phyloP scores from a whole-genome alignment of 1,140 invertebrate species.

The Drosophila serrata region DNA sequence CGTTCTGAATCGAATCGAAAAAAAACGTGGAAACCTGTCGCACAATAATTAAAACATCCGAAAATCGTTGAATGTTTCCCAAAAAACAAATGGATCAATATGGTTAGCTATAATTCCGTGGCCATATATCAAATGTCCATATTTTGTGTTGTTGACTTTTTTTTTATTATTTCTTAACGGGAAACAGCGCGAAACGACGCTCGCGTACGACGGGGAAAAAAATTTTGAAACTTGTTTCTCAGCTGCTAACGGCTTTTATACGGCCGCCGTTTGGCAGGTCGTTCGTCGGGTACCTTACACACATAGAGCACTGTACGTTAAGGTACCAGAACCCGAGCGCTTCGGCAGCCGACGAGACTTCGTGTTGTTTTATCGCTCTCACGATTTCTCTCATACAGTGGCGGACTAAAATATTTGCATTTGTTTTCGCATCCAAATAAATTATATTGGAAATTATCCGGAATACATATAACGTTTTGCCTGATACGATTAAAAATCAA shows the following conservation, averaged over 20 bases:
- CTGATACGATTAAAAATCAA: no score
- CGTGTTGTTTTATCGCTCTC: no score
- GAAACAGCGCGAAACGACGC: constrained; percentile 13
- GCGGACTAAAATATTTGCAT: no score
- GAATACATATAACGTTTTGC: no score
- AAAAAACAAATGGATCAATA: constrained; percentile 28
- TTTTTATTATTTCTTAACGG: constrained; percentile 9
- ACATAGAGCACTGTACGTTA: no score
- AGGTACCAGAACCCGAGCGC: constrained; percentile 1
- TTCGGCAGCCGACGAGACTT: constrained; percentile 2
- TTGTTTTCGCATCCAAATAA: no score
- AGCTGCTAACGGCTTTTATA: constrained; percentile 4
- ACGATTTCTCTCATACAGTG: no score
- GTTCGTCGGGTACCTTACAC: not conserved
- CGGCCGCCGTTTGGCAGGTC: not conserved
- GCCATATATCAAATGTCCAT: constrained; percentile 26
- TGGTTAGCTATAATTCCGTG: constrained; percentile 5
- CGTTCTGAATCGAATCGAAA: constrained; percentile 35
- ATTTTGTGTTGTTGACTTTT: constrained; percentile 29
- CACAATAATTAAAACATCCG: constrained; percentile 11
- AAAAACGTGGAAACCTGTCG: constrained; percentile 42
- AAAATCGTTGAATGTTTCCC: constrained; percentile 18
- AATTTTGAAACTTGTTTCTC: constrained; percentile 1
- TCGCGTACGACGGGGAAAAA: not conserved
- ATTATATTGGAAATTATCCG: no score